Evolutionary conservation across 2,888 invertebrate genomes (phyloP), one percentile per base, ranked within the genome.

Genomic region (Artemia sinica): DNA sequence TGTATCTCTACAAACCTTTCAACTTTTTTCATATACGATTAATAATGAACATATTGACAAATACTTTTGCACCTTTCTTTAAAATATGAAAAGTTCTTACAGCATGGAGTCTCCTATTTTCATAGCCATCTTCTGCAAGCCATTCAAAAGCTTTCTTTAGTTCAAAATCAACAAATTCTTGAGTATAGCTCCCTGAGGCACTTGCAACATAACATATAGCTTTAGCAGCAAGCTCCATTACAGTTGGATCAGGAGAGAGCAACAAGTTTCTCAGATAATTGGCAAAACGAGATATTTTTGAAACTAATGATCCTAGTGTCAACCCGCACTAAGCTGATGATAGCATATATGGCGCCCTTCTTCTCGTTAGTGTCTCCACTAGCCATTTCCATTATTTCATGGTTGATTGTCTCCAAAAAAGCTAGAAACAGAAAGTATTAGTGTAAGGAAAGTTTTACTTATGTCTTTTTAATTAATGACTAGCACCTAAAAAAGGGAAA

Each of bases 121-220:
- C 95, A 77, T 91, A 86, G 73, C 92, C 82, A 75, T 92, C 94
- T 68, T 88, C 89, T 49, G 88, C 86, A 8, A 97, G 81, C 93
- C 93, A 95, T 77, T 97, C 97, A 77, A 94, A 89, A 1, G 96
- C 92, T 75, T 91, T 83, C 77, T 93, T 93, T 2, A 96, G 91
- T 80, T 96, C 95, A 80, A 94, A 94, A 75, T 96, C 95, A n/a
- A 97, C 94, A 77, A 95, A 94, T 76, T 95, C 94, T 0, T 93
- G 91, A 50, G 95, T 89, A 77, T 91, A 92, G 0, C 93, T 91
- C 13, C 95, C 95, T 0, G 90, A 91, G 0, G 67, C 69, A 50
- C 66, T 67, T 12, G 14, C n/a, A n/a, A 67, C 14, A 66, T 18
- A 66, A 41, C 48, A 66, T 14, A 97, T 87, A 7, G 96, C 95